Evolutionary conservation across 2,888 invertebrate genomes (phyloP).

Genomic region (Pandemis cinnamomeana): DNA sequence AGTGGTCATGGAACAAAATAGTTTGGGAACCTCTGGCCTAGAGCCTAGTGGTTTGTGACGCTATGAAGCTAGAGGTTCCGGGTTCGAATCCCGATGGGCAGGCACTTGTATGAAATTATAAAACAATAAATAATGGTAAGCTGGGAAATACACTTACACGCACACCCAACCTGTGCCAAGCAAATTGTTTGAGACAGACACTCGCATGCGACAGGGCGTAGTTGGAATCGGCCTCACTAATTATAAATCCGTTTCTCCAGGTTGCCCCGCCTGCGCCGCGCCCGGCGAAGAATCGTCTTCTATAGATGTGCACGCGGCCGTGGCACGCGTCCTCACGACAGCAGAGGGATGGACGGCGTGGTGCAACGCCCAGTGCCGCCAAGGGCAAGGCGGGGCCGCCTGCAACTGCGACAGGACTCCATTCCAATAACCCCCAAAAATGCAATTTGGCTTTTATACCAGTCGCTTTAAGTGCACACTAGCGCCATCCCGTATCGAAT

Average conservation of each 20-base stretch:
- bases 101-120: too few species aligned
- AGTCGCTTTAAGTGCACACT: neutral
- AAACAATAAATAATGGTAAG: too few species aligned
- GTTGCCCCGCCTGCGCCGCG: conserved; percentile 72
- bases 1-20: too few species aligned
- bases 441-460: neutral
- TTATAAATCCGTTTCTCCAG: conserved; percentile 49
- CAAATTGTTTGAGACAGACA: too few species aligned
- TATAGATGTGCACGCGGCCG: conserved; percentile 35
- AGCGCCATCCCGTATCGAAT: neutral
- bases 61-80: too few species aligned
- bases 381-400: conserved; percentile 89
- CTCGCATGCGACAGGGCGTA: too few species aligned
- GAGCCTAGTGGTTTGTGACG: too few species aligned
- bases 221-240: too few species aligned
- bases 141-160: too few species aligned
- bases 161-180: too few species aligned
- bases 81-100: too few species aligned
- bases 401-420: conserved; percentile 90
- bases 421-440: conserved; percentile 62
- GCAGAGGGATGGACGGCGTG: conserved; percentile 85
- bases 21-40: too few species aligned
- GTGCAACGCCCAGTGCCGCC: conserved; percentile 87
- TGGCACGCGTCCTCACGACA: conserved; percentile 56
- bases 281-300: conserved; percentile 39